A percentile compares a stretch with the other conserved stretches of the same genome.
Conservation (phyloP, 2,797 vertebrate genomes). For the Accipiter fasciatus region DNA sequence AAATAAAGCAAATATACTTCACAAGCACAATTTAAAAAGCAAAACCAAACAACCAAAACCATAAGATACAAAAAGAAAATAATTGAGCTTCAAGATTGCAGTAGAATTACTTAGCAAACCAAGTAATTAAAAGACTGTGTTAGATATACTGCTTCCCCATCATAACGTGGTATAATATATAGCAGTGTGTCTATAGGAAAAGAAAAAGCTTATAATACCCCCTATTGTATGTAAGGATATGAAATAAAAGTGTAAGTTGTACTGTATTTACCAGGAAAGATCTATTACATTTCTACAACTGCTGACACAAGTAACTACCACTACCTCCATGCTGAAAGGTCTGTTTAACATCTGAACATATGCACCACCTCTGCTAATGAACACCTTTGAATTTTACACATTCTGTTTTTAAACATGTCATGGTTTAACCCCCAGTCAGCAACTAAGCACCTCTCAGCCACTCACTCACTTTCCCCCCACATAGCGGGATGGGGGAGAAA, state of each 20-base stretch:
- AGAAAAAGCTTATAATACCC: not conserved
- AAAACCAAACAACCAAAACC: not conserved
- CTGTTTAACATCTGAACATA: not conserved
- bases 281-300: not conserved
- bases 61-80: not conserved
- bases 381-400: not conserved
- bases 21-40: not conserved
- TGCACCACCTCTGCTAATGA: not conserved
- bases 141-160: not conserved
- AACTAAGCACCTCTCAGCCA: too few relatives aligned
- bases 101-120: not conserved
- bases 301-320: not conserved
- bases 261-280: not conserved
- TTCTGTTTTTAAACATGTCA: not conserved
- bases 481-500: too few relatives aligned
- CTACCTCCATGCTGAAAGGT: not conserved
- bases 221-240: not conserved
- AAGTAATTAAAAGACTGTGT: not conserved
- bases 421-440: too few relatives aligned
- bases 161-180: not conserved
- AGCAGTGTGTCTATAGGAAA: not conserved
- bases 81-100: not conserved
- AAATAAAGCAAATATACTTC: not conserved
- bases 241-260: not conserved
- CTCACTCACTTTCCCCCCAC: too few relatives aligned